Conservation (phyloP, 2,113 vertebrate species). For the Micronisus gabar region DNA sequence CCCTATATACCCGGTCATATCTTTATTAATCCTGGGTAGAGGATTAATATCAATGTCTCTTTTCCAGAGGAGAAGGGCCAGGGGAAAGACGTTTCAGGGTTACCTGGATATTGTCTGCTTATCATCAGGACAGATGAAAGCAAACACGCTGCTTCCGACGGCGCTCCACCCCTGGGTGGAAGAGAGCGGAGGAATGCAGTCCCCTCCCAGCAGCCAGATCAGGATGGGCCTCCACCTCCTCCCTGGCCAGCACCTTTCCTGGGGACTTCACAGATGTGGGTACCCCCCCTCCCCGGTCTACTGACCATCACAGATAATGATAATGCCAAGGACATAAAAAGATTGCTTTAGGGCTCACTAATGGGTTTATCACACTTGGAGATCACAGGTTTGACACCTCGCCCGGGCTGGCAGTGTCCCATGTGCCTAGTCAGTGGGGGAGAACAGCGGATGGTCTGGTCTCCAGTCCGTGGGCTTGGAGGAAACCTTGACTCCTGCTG, state of each 20-base stretch:
- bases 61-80: not conserved
- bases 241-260: not conserved
- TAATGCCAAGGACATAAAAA: rapidly evolving
- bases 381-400: not conserved
- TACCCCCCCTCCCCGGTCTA: not conserved
- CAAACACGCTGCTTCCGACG: not conserved
- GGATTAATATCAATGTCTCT: not conserved
- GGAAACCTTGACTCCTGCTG: not conserved
- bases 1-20: no score
- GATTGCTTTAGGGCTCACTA: not conserved
- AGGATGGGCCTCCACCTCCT: not conserved
- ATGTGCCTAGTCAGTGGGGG: no score
- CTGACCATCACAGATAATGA: not conserved
- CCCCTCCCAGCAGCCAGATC: not conserved
- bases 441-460: rapidly evolving
- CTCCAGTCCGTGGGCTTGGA: rapidly evolving
- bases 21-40: not conserved
- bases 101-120: not conserved
- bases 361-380: not conserved
- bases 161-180: slow-evolving; percentile 32
- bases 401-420: not conserved
- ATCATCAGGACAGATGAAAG: not conserved
- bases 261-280: not conserved
- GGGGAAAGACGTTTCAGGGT: not conserved
- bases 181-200: not conserved